Conservation (phyloP, 2,797 vertebrate genomes). For the Tarsius wallacei region DNA sequence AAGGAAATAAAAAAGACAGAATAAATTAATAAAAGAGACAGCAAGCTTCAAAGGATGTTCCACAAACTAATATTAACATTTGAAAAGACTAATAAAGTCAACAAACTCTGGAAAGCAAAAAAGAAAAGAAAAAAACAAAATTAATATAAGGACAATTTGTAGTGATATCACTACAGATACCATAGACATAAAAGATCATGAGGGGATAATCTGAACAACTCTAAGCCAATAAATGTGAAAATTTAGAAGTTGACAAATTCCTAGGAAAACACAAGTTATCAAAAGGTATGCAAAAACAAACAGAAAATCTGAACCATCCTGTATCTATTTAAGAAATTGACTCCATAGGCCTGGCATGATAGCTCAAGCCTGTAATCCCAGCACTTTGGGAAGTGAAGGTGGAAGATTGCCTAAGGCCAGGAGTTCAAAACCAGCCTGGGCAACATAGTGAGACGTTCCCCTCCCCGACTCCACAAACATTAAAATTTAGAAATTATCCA, state of each 20-base stretch:
- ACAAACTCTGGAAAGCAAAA: not conserved
- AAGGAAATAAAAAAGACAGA: not conserved
- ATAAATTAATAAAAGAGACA: not conserved
- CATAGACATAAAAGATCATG: not conserved
- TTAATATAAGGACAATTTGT: not conserved
- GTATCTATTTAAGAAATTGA: not conserved
- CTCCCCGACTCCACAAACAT: too few relatives aligned
- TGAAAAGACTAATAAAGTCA: not conserved
- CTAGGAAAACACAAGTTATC: not conserved
- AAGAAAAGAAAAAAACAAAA: not conserved
- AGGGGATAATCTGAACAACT: not conserved
- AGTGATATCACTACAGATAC: not conserved
- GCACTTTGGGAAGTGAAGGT: too few relatives aligned
- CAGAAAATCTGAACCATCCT: not conserved
- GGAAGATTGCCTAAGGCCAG: too few relatives aligned
- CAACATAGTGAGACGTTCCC: too few relatives aligned
- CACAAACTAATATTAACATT: not conserved
- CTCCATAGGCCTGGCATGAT: not conserved
- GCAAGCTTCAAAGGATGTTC: not conserved
- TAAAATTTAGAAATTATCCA: too few relatives aligned
- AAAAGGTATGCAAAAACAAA: not conserved
- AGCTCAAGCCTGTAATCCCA: too few relatives aligned
- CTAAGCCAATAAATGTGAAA: not conserved
- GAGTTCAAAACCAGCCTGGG: too few relatives aligned
- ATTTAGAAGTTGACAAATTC: not conserved